A percentile compares a stretch with the other conserved stretches of the same genome.
phyloP scores from a whole-genome alignment of 2,888 invertebrate genomes.

The Mesochorus sp. region DNA sequence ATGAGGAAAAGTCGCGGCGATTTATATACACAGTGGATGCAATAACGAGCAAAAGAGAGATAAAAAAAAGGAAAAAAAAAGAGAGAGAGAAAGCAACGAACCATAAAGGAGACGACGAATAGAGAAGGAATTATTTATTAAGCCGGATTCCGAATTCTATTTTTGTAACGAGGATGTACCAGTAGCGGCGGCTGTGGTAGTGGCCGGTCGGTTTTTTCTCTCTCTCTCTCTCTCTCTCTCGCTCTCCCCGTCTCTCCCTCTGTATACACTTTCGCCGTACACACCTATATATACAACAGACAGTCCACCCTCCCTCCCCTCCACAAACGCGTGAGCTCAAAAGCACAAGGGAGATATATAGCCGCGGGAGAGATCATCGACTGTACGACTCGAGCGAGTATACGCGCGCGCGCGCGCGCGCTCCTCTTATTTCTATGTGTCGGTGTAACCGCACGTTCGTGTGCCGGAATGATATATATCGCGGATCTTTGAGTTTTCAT shows the following conservation, averaged over 20 bases:
- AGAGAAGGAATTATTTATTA: conserved; percentile 53
- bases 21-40: conserved; percentile 49
- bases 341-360: neutral
- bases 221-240: neutral
- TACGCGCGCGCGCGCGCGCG: conserved; percentile 26
- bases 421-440: conserved; percentile 14
- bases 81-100: neutral
- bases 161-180: conserved; percentile 63
- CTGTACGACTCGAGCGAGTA: conserved; percentile 34
- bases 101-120: conserved; percentile 35
- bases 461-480: conserved; percentile 3
- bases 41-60: conserved; percentile 44
- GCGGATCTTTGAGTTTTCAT: conserved; percentile 43
- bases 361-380: conserved; percentile 56
- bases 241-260: neutral
- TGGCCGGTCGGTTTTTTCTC: conserved; percentile 25
- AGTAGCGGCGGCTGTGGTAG: conserved; percentile 46
- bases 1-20: conserved; percentile 48
- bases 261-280: conserved; percentile 1
- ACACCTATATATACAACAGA: neutral
- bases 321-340: conserved; percentile 5
- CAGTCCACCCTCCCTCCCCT: too few species aligned
- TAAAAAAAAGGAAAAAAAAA: conserved; percentile 53
- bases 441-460: conserved; percentile 30
- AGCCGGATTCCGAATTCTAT: conserved; percentile 60